Percentiles rank a stretch among this genome's conserved stretches.
Evolutionary conservation across 64 coral and sea anemone genomes (phyloP).

Genomic region (Trachythela sp.): DNA sequence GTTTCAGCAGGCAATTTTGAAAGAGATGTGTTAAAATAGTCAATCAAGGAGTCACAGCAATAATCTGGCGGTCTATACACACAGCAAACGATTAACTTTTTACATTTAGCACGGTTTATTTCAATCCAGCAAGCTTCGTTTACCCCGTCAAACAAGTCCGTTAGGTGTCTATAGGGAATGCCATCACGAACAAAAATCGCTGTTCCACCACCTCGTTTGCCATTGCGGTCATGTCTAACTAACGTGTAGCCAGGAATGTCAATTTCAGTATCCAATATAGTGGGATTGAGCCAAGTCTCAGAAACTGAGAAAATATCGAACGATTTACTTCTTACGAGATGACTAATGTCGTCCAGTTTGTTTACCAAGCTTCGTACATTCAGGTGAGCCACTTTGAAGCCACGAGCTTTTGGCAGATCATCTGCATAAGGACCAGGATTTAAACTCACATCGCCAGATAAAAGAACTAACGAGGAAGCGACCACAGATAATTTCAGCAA

Average conservation of each 20-base stretch:
- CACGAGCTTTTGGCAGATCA: neutral
- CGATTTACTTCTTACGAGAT: neutral
- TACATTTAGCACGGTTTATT: neutral
- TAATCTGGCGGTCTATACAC: conserved; percentile 26
- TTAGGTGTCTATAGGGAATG: neutral
- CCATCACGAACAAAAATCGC: conserved; percentile 24
- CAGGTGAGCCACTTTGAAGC: conserved; percentile 41
- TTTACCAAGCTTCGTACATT: conserved; percentile 16
- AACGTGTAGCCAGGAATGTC: neutral
- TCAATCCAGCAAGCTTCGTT: conserved; percentile 13
- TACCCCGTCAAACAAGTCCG: neutral
- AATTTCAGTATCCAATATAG: neutral
- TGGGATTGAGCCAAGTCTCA: neutral
- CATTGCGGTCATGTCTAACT: conserved; percentile 19
- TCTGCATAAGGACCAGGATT: neutral
- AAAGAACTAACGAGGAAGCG: conserved; percentile 7
- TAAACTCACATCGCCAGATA: conserved; percentile 24
- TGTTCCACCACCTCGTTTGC: conserved; percentile 26
- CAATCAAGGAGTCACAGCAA: conserved; percentile 15
- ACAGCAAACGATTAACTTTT: conserved; percentile 24
- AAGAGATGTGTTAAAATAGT: neutral
- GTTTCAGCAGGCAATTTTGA: neutral
- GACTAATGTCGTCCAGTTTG: neutral
- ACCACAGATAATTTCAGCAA: neutral
- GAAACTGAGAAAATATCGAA: too few relatives aligned